A percentile compares a stretch with the other conserved stretches of the same genome.
phyloP scores from a whole-genome alignment of 30 jellyfish, hydroid and myxozoan species.

The Aurelia sp. region DNA sequence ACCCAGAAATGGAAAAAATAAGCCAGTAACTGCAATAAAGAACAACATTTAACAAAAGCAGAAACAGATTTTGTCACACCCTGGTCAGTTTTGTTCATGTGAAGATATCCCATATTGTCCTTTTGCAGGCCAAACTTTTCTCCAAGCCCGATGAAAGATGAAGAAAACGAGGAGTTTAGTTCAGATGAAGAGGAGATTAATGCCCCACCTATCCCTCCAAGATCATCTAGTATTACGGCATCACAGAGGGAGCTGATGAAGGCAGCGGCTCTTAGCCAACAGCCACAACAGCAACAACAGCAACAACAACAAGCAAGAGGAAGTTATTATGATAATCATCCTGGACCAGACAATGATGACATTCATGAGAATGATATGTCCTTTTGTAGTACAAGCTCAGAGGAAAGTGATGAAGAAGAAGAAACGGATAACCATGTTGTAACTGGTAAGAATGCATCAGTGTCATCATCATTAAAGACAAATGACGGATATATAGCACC shows the following conservation, averaged over 20 bases:
- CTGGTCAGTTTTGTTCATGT: no score
- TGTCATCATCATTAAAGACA: no score
- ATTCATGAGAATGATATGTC: slow-evolving; percentile 26
- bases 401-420: slow-evolving; percentile 84
- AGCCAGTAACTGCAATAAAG: no score
- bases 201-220: slow-evolving; percentile 87
- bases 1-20: no score
- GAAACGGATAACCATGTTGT: slow-evolving; percentile 75
- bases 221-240: slow-evolving; percentile 76
- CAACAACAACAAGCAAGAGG: slow-evolving; percentile 21
- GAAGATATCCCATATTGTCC: not conserved
- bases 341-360: slow-evolving; percentile 30
- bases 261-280: not conserved
- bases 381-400: slow-evolving; percentile 66
- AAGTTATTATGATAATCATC: slow-evolving; percentile 77
- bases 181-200: slow-evolving; percentile 17
- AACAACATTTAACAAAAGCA: no score
- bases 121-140: slow-evolving; percentile 32
- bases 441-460: slow-evolving; percentile 64
- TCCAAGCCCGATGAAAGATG: slow-evolving; percentile 7
- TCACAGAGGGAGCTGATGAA: slow-evolving; percentile 10
- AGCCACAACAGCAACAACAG: no score
- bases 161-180: not conserved
- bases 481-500: no score
- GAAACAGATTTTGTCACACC: no score